A percentile compares a stretch with the other conserved stretches of the same genome.
Conservation (phyloP, 1,140 invertebrate genomes). For the Aleiodes sp. region DNA sequence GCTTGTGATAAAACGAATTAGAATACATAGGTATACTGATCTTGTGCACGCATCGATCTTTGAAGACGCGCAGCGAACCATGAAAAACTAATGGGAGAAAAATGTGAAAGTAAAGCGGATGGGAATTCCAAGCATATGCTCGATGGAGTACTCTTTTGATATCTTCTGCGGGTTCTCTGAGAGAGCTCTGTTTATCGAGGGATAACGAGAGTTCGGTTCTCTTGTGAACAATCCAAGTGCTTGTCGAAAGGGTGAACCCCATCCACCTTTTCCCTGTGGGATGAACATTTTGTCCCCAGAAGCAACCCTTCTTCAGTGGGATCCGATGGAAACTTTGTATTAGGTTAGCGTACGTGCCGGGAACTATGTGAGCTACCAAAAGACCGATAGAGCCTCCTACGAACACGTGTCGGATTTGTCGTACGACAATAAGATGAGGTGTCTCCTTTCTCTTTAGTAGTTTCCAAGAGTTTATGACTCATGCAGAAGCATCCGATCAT, state of each 20-base stretch:
- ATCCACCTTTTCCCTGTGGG: slow-evolving; percentile 17
- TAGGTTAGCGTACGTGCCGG: slow-evolving; percentile 38
- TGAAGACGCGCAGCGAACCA: too few species aligned
- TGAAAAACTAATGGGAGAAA: too few species aligned
- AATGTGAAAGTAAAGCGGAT: too few species aligned
- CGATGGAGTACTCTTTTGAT: background rate
- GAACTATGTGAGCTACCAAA: slow-evolving; percentile 28
- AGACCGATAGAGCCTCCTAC: slow-evolving; percentile 38
- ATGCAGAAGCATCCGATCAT: too few species aligned
- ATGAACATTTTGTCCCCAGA: slow-evolving; percentile 25
- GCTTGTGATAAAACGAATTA: background rate
- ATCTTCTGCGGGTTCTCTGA: background rate
- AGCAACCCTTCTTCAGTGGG: background rate
- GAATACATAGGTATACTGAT: too few species aligned
- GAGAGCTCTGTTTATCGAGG: slow-evolving; percentile 23
- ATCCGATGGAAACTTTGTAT: slow-evolving; percentile 38
- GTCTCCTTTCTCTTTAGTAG: background rate
- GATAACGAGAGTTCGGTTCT: slow-evolving; percentile 18
- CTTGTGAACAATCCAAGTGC: slow-evolving; percentile 11
- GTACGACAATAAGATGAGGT: slow-evolving; percentile 22
- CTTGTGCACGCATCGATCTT: too few species aligned
- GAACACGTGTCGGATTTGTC: slow-evolving; percentile 40
- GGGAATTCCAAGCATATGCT: background rate
- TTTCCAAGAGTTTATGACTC: background rate
- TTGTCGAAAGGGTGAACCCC: slow-evolving; percentile 28